Conservation (phyloP, 2,113 vertebrate species). For the Trinectes maculatus region DNA sequence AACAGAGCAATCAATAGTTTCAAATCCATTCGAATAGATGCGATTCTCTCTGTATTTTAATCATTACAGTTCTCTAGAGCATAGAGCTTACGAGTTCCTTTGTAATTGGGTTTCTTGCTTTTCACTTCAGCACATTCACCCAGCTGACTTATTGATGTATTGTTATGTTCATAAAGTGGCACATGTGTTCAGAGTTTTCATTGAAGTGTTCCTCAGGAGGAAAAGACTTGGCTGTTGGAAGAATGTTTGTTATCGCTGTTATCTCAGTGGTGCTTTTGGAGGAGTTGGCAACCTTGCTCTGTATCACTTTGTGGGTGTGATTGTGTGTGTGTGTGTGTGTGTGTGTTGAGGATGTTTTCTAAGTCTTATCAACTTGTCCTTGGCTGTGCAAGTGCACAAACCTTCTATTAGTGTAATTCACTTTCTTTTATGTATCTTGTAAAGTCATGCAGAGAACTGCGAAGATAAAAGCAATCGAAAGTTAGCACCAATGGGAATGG, state of each 20-base stretch:
- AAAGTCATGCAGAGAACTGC: constrained; percentile 30
- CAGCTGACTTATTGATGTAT: constrained; percentile 70
- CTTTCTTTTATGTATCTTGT: constrained; percentile 64
- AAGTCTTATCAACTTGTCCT: constrained; percentile 73
- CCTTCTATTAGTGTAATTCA: constrained; percentile 62
- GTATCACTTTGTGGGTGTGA: constrained; percentile 66
- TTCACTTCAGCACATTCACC: constrained; percentile 54
- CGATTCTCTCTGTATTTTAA: constrained; percentile 52
- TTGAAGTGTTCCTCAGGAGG: constrained; percentile 77
- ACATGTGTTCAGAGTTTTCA: constrained; percentile 70
- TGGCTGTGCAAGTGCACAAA: constrained; percentile 63
- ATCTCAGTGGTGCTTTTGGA: constrained; percentile 77
- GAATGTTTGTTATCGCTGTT: constrained; percentile 79
- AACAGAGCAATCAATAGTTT: constrained; percentile 52
- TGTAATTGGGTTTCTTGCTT: constrained; percentile 73
- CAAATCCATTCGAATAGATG: constrained; percentile 48
- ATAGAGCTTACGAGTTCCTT: constrained; percentile 62
- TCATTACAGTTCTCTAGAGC: constrained; percentile 55
- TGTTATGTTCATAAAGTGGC: constrained; percentile 75
- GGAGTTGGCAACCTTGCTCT: constrained; percentile 73
- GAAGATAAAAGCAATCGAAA: constrained; percentile 30
- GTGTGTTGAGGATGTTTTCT: constrained; percentile 72
- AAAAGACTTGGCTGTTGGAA: constrained; percentile 71
- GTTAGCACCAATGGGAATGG: background rate
- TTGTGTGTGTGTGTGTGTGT: constrained; percentile 19